Conservation (phyloP, 2,113 vertebrate species). For the Himantopus leucocephalus region DNA sequence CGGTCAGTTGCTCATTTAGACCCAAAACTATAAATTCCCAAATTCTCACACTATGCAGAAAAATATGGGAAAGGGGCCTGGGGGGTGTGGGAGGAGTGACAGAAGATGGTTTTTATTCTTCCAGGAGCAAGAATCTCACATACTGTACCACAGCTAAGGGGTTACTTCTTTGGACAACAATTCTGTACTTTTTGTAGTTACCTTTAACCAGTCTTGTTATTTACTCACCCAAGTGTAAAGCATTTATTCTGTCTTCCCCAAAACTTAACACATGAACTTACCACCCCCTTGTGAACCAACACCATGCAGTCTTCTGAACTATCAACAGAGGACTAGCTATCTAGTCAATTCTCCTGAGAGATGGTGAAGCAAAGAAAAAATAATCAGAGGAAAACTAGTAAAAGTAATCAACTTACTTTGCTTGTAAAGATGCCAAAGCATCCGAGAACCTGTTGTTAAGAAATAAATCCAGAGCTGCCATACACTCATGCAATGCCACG, state of each 20-base stretch:
- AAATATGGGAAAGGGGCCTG: not conserved
- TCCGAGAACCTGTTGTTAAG: conserved; percentile 92
- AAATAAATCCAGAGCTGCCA: conserved; percentile 91
- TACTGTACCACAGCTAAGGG: not conserved
- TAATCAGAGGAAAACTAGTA: not conserved
- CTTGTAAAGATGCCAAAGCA: conserved; percentile 84
- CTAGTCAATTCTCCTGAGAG: not conserved
- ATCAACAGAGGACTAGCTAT: not conserved
- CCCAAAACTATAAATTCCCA: not conserved
- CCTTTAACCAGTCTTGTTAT: not conserved
- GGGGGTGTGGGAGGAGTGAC: not conserved
- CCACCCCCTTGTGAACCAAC: not conserved
- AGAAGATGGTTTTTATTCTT: not conserved
- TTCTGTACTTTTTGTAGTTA: not conserved
- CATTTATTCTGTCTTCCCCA: not conserved
- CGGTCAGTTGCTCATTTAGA: not conserved
- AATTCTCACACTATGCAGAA: not conserved
- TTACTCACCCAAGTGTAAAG: not conserved
- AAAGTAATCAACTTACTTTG: conserved; percentile 78
- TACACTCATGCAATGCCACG: conserved; percentile 88
- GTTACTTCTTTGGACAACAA: not conserved
- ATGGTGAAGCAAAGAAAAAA: not conserved
- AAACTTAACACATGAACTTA: not conserved
- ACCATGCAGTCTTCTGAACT: not conserved
- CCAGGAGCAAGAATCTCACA: not conserved